Evolutionary conservation across 2,113 vertebrate species (phyloP).

Genomic region (Mungos mungo): DNA sequence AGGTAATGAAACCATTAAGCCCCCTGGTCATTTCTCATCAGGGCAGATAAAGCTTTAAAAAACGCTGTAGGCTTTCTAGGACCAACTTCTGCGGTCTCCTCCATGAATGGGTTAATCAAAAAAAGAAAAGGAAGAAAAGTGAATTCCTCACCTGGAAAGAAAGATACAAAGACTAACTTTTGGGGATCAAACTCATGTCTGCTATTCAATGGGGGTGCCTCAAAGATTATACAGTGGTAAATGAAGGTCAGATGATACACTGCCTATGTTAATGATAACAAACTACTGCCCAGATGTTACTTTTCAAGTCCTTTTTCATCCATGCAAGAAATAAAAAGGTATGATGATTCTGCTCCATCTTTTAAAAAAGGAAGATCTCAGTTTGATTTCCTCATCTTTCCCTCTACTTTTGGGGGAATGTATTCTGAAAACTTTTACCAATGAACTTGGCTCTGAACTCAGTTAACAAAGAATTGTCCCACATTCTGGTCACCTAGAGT

Average conservation of each 20-base stretch:
- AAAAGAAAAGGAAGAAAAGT: not conserved
- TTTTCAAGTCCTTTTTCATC: conserved; percentile 66
- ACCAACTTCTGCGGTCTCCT: not conserved
- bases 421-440: conserved; percentile 60
- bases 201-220: not conserved
- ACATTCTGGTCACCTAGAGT: conserved; percentile 55
- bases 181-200: not conserved
- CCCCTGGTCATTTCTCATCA: not conserved
- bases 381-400: conserved; percentile 59
- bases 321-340: conserved; percentile 49
- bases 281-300: conserved; percentile 24
- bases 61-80: not conserved
- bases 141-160: not conserved
- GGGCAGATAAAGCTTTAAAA: conserved; percentile 11
- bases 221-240: not conserved
- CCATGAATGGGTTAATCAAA: conserved; percentile 35
- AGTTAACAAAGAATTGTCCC: conserved; percentile 58
- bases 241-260: conserved; percentile 18
- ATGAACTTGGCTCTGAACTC: conserved; percentile 69
- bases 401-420: conserved; percentile 67
- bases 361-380: conserved; percentile 32
- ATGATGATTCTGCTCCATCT: not conserved
- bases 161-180: not conserved
- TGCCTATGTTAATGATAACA: conserved; percentile 43
- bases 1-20: conserved; percentile 55